Percentiles rank a stretch among this genome's conserved stretches.
These are phyloP conservation scores for Pao palembangensis DNA, from an alignment of 2,113 vertebrate species.

Conservation along the genomic window DNA sequence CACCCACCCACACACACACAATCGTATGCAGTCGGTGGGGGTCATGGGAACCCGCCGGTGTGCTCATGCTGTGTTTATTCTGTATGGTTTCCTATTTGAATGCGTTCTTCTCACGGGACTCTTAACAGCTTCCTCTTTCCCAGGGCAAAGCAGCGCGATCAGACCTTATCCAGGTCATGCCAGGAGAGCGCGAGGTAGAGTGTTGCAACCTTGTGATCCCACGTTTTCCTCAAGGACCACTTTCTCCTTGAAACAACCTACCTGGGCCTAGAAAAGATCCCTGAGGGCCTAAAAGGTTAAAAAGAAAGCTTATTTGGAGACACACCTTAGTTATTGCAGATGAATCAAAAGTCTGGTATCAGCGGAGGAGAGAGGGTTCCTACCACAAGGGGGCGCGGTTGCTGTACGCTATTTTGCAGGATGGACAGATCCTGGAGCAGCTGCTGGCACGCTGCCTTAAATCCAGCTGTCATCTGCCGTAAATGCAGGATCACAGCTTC, in stretches of 20 bases:
- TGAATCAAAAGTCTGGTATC: background rate
- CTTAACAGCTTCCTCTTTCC: conserved; percentile 77
- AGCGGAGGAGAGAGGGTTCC: background rate
- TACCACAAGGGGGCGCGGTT: conserved; percentile 56
- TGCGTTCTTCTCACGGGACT: conserved; percentile 72
- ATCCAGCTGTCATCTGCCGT: no score
- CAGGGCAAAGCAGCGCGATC: conserved; percentile 62
- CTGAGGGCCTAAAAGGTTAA: background rate
- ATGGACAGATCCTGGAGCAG: conserved; percentile 8
- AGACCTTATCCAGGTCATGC: conserved; percentile 61
- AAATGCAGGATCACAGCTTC: background rate
- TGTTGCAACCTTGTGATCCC: conserved; percentile 29
- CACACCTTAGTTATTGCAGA: background rate
- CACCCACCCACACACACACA: conserved; percentile 22
- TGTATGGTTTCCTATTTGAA: conserved; percentile 72
- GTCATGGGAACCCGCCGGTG: conserved; percentile 70
- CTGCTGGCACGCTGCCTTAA: background rate
- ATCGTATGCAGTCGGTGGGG: conserved; percentile 49
- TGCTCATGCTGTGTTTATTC: conserved; percentile 66
- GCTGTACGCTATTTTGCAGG: conserved; percentile 15
- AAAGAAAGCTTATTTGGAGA: conserved; percentile 1
- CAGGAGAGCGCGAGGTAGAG: conserved; percentile 50
- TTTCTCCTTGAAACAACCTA: conserved; percentile 24
- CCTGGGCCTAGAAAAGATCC: conserved; percentile 23
- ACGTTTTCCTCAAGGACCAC: conserved; percentile 28